Conservation (phyloP, 2,888 invertebrate species). For the Platycheirus albimanus region DNA sequence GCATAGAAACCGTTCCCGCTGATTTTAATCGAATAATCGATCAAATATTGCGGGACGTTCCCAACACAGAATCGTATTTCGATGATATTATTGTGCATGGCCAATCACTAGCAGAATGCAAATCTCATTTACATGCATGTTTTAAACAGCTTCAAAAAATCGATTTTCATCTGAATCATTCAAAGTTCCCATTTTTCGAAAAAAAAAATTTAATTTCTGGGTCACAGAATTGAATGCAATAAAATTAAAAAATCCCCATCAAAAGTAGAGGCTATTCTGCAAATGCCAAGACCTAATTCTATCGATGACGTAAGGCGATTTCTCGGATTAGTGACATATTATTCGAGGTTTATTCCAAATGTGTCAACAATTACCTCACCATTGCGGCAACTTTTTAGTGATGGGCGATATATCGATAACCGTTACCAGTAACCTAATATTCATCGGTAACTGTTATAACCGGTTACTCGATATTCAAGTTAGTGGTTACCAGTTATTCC, state of each 20-base stretch:
- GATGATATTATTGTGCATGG: constrained; percentile 66
- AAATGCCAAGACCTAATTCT: constrained; percentile 47
- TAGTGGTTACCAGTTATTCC: too few species aligned
- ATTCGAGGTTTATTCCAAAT: constrained; percentile 14
- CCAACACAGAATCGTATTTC: too few species aligned
- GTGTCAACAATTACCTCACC: constrained; percentile 57
- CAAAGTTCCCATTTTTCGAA: constrained; percentile 55
- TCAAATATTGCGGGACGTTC: constrained; percentile 56
- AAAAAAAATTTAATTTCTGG: constrained; percentile 35
- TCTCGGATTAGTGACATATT: constrained; percentile 62
- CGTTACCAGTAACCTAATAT: too few species aligned
- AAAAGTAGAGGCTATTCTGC: constrained; percentile 49
- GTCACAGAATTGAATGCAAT: constrained; percentile 32
- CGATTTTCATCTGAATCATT: constrained; percentile 52
- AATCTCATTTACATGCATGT: constrained; percentile 42
- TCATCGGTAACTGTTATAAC: too few species aligned
- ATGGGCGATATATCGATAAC: too few species aligned
- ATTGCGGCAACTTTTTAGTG: too few species aligned
- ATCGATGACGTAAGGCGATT: constrained; percentile 53
- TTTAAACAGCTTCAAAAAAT: constrained; percentile 52
- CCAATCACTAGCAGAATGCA: constrained; percentile 48
- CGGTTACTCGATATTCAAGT: too few species aligned
- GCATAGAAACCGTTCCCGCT: constrained; percentile 47
- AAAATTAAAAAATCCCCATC: constrained; percentile 50
- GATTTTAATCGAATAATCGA: constrained; percentile 68